Conservation (phyloP, 1,140 invertebrate genomes). For the Drosophila baimaii region DNA sequence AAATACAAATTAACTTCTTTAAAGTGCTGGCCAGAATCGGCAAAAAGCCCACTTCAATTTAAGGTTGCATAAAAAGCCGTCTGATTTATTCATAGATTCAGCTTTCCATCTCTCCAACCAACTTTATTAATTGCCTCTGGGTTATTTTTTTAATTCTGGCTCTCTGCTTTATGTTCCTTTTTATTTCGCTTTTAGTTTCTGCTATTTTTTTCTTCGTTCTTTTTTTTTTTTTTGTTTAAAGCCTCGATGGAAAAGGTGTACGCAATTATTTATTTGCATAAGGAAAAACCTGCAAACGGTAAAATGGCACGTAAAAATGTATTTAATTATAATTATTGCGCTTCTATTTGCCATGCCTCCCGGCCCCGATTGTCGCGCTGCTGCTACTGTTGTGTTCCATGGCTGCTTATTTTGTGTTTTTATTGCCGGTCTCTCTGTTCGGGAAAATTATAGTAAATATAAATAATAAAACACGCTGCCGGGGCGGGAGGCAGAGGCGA, state of each 20-base stretch:
- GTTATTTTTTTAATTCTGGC: conserved; percentile 5
- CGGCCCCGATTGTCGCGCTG: conserved; percentile 9
- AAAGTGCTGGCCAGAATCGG: conserved; percentile 10
- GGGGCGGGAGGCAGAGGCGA: conserved; percentile 27
- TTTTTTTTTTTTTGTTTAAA: conserved; percentile 16
- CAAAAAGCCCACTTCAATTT: conserved; percentile 23
- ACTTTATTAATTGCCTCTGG: conserved; percentile 50
- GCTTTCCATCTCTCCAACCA: conserved; percentile 20
- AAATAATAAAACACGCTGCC: conserved; percentile 80
- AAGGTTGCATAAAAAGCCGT: conserved; percentile 28
- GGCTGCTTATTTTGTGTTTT: conserved; percentile 48
- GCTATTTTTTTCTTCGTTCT: not conserved
- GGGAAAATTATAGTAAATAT: conserved; percentile 79
- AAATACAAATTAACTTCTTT: conserved; percentile 30
- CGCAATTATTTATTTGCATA: conserved; percentile 77
- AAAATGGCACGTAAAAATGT: conserved; percentile 79
- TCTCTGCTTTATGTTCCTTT: conserved; percentile 29
- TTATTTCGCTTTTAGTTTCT: conserved; percentile 27
- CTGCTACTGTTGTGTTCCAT: conserved; percentile 10
- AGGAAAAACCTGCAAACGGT: conserved; percentile 58
- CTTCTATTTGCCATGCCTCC: conserved; percentile 50
- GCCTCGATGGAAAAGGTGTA: conserved; percentile 50
- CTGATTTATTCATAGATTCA: conserved; percentile 51
- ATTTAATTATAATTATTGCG: conserved; percentile 82
- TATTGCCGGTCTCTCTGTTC: conserved; percentile 39